A percentile compares a stretch with the other conserved stretches of the same genome.
Conservation (phyloP, 2,888 invertebrate genomes). For the Pedicia rivosa region DNA sequence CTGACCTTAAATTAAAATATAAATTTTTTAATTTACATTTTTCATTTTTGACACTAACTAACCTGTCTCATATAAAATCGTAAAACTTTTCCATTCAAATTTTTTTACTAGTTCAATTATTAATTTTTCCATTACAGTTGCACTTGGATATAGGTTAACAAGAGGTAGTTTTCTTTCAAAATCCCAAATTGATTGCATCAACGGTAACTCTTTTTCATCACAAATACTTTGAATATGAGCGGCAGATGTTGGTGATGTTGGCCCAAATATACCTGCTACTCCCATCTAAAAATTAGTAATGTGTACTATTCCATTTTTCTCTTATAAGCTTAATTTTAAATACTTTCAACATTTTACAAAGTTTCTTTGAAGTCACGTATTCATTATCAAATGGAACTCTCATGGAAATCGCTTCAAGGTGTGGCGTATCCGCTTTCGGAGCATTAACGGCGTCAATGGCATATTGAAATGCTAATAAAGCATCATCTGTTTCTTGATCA, state of each 20-base stretch:
- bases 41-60: no score
- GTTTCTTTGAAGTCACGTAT: no score
- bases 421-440: no score
- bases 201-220: conserved; percentile 70
- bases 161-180: no score
- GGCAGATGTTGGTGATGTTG: conserved; percentile 47
- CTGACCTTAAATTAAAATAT: no score
- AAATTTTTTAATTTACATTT: no score
- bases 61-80: conserved; percentile 71
- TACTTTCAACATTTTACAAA: no score
- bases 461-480: background rate
- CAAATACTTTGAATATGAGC: conserved; percentile 71
- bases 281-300: no score
- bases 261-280: conserved; percentile 72
- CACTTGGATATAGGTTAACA: conserved; percentile 63
- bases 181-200: conserved; percentile 64
- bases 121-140: conserved; percentile 39
- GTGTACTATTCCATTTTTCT: no score
- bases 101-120: conserved; percentile 50
- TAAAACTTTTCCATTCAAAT: conserved; percentile 70
- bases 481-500: background rate
- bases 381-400: no score
- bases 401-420: no score
- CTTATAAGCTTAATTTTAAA: no score
- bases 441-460: background rate